These are phyloP conservation scores for Sorex araneus DNA, from an alignment of 2,113 vertebrate genomes.

Conservation along the genomic window DNA sequence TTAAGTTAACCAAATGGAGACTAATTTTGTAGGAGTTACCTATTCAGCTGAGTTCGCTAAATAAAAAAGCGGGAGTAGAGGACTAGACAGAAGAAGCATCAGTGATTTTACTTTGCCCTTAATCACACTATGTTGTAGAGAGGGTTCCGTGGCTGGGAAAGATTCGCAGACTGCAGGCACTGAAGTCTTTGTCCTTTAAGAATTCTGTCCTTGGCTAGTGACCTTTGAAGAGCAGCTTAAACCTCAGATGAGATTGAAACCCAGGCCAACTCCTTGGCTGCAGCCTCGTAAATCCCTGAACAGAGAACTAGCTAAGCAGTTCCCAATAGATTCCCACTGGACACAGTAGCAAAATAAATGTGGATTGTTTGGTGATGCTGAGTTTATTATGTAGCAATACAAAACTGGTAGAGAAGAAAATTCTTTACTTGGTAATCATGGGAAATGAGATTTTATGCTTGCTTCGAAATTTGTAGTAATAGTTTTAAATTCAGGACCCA, in stretches of 20 bases:
- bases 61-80: background rate
- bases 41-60: background rate
- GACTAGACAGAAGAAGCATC: background rate
- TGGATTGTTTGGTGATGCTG: background rate
- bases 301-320: background rate
- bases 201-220: background rate
- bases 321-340: background rate
- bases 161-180: background rate
- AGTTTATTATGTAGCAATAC: background rate
- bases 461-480: background rate
- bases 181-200: background rate
- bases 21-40: background rate
- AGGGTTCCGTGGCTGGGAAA: background rate
- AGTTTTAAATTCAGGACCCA: background rate
- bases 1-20: background rate
- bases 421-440: conserved; percentile 7
- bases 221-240: background rate
- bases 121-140: background rate
- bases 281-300: background rate
- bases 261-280: too few species aligned
- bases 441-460: background rate
- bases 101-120: background rate
- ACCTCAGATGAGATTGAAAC: background rate
- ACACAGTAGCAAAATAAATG: background rate
- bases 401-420: background rate